Base-by-base conservation (phyloP, 2,797 vertebrate genomes). In the Octomys mimax region DNA sequence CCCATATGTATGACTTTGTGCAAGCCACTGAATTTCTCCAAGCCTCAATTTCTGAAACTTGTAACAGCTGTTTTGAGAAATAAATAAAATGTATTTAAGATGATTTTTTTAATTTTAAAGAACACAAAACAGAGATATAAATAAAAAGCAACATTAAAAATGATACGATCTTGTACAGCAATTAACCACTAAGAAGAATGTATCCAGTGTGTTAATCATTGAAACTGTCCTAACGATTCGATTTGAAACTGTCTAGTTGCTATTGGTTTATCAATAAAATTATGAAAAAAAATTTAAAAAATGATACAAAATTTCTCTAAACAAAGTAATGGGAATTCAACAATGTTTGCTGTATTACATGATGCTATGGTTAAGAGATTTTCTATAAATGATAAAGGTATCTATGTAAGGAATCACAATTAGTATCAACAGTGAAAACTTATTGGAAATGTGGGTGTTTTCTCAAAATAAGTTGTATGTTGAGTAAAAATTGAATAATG, bases 351-450 rank as follows among this genome's bases (percentile, higher is more conserved):
- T 57, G 14, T 57, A 57, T 57, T 57, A 16, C 54, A 18, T 19
- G 54, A 57, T 57, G 54, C 54, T 57, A 57, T 57, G 16, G 54
- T 57, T 18, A 57, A 57, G 14, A 57, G 3, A 16, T 57, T 81
- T 91, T 91, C 42, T 81, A 9, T 95, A 91, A 86, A 78, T 16
- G 46, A 11, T 95, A 87, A 92, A 79, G 49, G 52, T 68, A 61
- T 39, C 36, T 95, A 70, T 62, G n/a, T 84, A 87, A 97, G 36
- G 75, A 88, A 91, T 39, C 52, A 33, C 0, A 46, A 13, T 87
- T 84, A 59, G 24, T 94, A 88, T 78, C 68, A 82, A 42, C 78
- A 49, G 19, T 85, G 54, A 79, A 92, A 93, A 95, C 11, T 21
- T 81, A 14, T 92, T 95, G 46, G 77, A 93, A 62, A 49, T 57